Conservation (phyloP, 1,140 invertebrate genomes). For the Mactra quadrangularis region DNA sequence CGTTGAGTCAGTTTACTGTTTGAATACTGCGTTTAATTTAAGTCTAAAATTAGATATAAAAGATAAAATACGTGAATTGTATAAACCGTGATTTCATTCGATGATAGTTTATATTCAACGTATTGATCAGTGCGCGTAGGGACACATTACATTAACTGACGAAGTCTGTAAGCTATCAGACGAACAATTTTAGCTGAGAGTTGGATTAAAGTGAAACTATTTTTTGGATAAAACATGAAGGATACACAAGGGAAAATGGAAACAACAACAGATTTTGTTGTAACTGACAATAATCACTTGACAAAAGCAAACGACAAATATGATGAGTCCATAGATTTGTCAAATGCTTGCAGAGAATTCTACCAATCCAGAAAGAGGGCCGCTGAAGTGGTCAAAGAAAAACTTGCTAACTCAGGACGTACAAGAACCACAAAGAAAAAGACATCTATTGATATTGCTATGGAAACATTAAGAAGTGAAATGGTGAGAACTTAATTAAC, state of each 20-base stretch:
- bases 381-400: slow-evolving; percentile 63
- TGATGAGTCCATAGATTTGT: slow-evolving; percentile 69
- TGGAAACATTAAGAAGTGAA: slow-evolving; percentile 66
- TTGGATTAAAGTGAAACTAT: slow-evolving; percentile 5
- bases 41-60: slow-evolving; percentile 35
- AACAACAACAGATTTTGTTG: slow-evolving; percentile 10
- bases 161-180: slow-evolving; percentile 21
- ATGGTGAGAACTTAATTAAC: no score
- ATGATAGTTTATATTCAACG: background rate
- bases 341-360: slow-evolving; percentile 72
- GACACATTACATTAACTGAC: background rate
- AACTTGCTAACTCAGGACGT: slow-evolving; percentile 56
- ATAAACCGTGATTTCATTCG: background rate
- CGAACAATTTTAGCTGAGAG: background rate
- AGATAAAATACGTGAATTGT: slow-evolving; percentile 25
- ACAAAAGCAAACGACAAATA: slow-evolving; percentile 55
- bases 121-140: background rate
- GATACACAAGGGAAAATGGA: slow-evolving; percentile 13
- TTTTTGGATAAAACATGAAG: slow-evolving; percentile 35
- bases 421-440: slow-evolving; percentile 16
- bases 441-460: slow-evolving; percentile 61
- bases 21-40: slow-evolving; percentile 24
- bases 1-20: slow-evolving; percentile 3
- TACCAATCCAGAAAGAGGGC: slow-evolving; percentile 66
- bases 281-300: slow-evolving; percentile 45